Evolutionary conservation across 2,888 invertebrate species (phyloP).

Genomic region (Lithosia quadra): DNA sequence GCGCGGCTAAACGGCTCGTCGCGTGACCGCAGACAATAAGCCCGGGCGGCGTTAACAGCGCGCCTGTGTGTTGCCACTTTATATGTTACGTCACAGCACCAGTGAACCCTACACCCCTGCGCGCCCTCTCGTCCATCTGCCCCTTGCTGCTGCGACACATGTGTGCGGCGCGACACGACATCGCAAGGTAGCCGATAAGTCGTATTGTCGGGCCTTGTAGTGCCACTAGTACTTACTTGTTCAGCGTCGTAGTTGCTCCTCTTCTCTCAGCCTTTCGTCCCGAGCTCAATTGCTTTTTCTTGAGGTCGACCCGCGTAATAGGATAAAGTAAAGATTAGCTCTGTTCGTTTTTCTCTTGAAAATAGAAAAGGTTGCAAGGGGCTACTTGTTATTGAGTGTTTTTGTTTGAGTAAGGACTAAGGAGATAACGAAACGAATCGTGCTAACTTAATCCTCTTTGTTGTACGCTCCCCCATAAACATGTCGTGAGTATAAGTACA

Average conservation of each 20-base stretch:
- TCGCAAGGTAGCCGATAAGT: constrained; percentile 67
- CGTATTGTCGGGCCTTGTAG: constrained; percentile 75
- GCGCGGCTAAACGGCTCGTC: constrained; percentile 87
- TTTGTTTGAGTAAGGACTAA: constrained; percentile 36
- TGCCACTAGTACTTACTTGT: constrained; percentile 69
- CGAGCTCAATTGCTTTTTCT: constrained; percentile 82
- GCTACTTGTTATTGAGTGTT: constrained; percentile 60
- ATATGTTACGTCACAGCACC: constrained; percentile 79
- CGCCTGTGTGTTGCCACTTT: constrained; percentile 87
- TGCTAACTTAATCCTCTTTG: constrained; percentile 19
- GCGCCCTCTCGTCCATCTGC: constrained; percentile 42
- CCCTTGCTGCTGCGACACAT: constrained; percentile 39
- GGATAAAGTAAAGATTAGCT: constrained; percentile 83
- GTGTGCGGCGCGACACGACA: constrained; percentile 47
- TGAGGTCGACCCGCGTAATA: constrained; percentile 80
- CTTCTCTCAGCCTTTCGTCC: constrained; percentile 61
- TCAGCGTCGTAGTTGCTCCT: constrained; percentile 61
- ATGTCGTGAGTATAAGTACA: neutral
- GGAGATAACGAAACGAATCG: constrained; percentile 22
- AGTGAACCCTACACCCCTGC: constrained; percentile 40
- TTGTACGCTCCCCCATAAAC: neutral
- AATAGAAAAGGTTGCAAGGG: constrained; percentile 70
- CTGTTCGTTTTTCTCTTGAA: constrained; percentile 74
- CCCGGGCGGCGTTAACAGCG: constrained; percentile 86
- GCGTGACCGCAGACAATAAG: constrained; percentile 88